Base-by-base conservation (phyloP, 2,113 vertebrate species). In the Psammodynastes pulverulentus region DNA sequence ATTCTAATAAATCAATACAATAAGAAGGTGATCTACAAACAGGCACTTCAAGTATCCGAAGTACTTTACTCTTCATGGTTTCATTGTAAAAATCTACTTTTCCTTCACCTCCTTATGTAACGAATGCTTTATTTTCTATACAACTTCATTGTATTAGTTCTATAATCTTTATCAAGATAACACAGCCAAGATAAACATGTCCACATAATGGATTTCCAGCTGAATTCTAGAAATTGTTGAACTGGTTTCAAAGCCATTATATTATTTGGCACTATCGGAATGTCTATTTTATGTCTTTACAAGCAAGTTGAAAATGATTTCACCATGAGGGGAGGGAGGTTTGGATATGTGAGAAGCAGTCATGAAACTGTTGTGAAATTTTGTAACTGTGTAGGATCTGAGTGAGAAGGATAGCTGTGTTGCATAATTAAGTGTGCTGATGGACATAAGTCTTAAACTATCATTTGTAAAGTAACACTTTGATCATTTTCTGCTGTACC, bases 381-480 rank as follows among this genome's bases (percentile, higher is more conserved):
- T 46, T 46, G 54, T 89, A 49, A n/a, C 26, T 29, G 5, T 58
- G 29, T 39, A 85, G 53, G 34, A 89, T 79, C 51, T 89, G 87
- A 89, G 91, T 84, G 87, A 92, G 72, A 92, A 92, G 52, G 53
- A 58, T 10, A 91, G 10, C 12, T 56, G 29, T 29, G 62, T 45
- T 92, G 62, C 87, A 56, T 92, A 46, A 54, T 89, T 56, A 84
- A 24, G 51, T 56, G 39, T 89, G 62, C 87, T 56, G 87, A 92
- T 56, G 62, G 67, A 88, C 91, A 48, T n/a, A 46, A 54, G 58
- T 88, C 62, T 84, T 51, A 89, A 56, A 84, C 46, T 53, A 89
- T 58, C 52, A 58, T 92, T 89, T 89, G 52, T 89, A 85, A 49
- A 89, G 67, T 56, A 89, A 92, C 67, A 84, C 91, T 92, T 89